phyloP scores from a whole-genome alignment of 2,888 invertebrate genomes.

The Cheilosia urbana region DNA sequence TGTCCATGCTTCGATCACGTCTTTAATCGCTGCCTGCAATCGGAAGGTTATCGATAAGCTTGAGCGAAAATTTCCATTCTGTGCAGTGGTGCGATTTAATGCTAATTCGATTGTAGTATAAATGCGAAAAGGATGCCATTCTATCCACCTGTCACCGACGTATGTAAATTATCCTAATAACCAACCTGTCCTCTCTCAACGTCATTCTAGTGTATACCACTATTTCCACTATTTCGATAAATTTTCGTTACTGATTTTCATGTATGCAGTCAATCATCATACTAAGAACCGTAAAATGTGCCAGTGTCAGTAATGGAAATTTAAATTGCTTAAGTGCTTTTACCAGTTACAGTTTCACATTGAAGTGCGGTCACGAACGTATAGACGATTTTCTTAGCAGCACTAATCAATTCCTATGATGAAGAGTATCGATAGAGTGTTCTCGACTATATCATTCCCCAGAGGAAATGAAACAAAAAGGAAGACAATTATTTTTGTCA shows the following conservation, averaged over 20 bases:
- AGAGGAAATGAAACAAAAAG: slow-evolving; percentile 47
- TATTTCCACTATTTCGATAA: too few species aligned
- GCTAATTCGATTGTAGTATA: too few species aligned
- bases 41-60: too few species aligned
- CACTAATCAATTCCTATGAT: slow-evolving; percentile 56
- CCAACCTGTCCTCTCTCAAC: neutral
- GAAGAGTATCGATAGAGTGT: slow-evolving; percentile 48
- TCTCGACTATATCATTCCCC: slow-evolving; percentile 39
- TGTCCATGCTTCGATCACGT: too few species aligned
- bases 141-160: too few species aligned
- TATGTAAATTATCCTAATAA: neutral
- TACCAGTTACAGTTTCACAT: neutral
- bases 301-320: neutral
- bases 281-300: neutral
- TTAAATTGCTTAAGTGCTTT: slow-evolving; percentile 16
- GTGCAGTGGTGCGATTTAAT: too few species aligned
- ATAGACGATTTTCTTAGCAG: slow-evolving; percentile 23
- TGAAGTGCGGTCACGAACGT: slow-evolving; percentile 32
- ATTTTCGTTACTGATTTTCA: neutral
- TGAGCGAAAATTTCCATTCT: too few species aligned
- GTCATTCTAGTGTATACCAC: too few species aligned
- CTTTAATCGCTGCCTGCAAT: too few species aligned
- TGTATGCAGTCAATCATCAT: neutral
- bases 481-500: slow-evolving; percentile 64
- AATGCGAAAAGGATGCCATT: too few species aligned